Conservation (phyloP, 2,113 vertebrate genomes). For the Coracopsis vasa region DNA sequence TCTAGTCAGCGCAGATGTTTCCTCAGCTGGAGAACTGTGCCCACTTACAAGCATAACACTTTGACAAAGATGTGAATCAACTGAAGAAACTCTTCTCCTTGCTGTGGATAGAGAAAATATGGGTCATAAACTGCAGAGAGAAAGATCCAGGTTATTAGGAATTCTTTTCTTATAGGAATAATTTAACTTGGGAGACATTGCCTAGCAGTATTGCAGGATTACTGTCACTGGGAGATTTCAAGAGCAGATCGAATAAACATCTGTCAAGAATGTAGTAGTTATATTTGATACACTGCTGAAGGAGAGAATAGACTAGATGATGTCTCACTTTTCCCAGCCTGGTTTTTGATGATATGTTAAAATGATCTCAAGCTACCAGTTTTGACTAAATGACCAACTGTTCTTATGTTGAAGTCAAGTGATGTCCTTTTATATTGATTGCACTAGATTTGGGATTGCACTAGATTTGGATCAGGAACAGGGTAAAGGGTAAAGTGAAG, state of each 20-base stretch:
- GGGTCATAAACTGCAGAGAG: neutral
- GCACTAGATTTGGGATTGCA: neutral
- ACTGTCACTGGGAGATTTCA: constrained; percentile 4
- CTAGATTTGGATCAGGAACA: neutral
- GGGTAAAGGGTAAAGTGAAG: neutral
- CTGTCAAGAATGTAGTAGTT: constrained; percentile 27
- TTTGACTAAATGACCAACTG: constrained; percentile 34
- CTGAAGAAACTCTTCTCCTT: neutral
- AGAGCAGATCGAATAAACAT: constrained; percentile 47
- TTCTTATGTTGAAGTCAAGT: neutral
- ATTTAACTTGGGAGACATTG: neutral
- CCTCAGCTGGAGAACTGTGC: neutral
- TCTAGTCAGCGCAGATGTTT: neutral
- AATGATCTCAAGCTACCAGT: neutral
- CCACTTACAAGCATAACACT: neutral
- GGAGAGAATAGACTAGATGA: constrained; percentile 16
- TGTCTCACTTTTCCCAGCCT: constrained; percentile 43
- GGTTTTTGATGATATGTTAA: constrained; percentile 21
- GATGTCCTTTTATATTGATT: neutral
- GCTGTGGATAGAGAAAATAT: neutral
- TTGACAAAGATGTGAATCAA: neutral
- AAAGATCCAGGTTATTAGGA: neutral
- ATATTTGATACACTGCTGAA: constrained; percentile 24
- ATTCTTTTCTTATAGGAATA: neutral
- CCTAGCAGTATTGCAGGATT: neutral